These are phyloP conservation scores for Phaethon lepturus DNA, from an alignment of 2,113 vertebrate genomes.

Conservation along the genomic window DNA sequence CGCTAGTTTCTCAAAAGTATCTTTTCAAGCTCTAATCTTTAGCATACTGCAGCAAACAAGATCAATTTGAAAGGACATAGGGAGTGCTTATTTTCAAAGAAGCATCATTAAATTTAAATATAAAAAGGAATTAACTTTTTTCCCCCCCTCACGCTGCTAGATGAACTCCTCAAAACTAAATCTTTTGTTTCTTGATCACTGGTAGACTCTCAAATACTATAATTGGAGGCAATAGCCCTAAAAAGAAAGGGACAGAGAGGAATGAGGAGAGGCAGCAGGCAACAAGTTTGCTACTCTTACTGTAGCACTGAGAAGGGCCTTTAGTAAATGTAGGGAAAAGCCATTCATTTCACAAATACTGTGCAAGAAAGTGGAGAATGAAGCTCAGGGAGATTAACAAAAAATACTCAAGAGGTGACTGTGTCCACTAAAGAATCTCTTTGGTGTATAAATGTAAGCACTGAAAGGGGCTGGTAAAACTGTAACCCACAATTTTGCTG, in stretches of 20 bases:
- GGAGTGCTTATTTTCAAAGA: background rate
- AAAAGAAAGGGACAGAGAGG: background rate
- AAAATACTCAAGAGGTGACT: background rate
- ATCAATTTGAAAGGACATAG: background rate
- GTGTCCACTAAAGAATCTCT: background rate
- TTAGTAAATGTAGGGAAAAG: background rate
- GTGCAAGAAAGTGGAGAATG: background rate
- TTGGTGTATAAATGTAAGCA: background rate
- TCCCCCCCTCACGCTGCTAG: fast-evolving
- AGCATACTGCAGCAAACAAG: background rate
- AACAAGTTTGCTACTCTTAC: background rate
- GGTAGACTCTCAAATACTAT: background rate
- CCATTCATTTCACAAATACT: background rate
- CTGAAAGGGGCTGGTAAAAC: background rate
- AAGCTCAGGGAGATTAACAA: fast-evolving
- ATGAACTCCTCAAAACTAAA: background rate
- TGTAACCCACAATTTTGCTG: background rate
- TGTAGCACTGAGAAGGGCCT: background rate
- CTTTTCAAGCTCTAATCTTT: background rate
- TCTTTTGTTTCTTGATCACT: background rate
- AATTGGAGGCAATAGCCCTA: background rate
- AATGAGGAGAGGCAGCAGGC: background rate
- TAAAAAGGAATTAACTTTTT: background rate
- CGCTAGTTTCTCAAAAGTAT: background rate
- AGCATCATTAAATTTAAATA: background rate